Evolutionary conservation across 2,888 invertebrate species (phyloP), one percentile per base, ranked within the genome.

Genomic region (Polymixis flavicincta): DNA sequence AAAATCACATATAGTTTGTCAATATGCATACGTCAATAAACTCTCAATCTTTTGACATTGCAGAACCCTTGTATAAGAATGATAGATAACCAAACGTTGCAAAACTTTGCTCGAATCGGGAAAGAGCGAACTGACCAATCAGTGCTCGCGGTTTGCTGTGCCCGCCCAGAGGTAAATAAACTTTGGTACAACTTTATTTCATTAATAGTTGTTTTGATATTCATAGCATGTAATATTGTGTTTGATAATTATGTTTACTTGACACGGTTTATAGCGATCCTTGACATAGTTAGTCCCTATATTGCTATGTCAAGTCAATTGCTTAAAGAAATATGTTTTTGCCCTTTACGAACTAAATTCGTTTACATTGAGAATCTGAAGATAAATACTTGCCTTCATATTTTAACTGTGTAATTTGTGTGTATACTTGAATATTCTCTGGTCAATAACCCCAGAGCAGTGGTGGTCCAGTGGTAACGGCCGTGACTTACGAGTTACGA

Each of bases 121-220:
- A 28, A 28, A 13, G 28, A n/a, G 32, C 37, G 25, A 63, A 42
- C 63, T 19, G 73, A 45, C 91, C 91, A 92, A 92, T 90, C 80
- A 86, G 85, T 78, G 70, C 60, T 71, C 81, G 13, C 65, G 63
- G 54, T 60, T 60, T 19, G 28, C 55, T 50, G 77, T 57, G 59
- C 84, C 86, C 89, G 87, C 89, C 91, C 92, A 90, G 91, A 78
- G 89, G 88, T 91, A 89, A 91, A 89, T 78, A 91, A 87, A 80
- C 89, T 85, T 88, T 7, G 85, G 82, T 71, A 70, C 82, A 76
- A 76, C 71, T 78, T 83, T 82, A 86, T 87, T 87, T 55, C 85
- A 87, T 82, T 80, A 85, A 82, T 74, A 74, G 77, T 80, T 81
- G 87, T 85, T 88, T 89, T 76, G 48, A 75, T 78, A 74, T 74